Percentiles rank a stretch among this genome's conserved stretches.
Conservation (phyloP, 2,797 vertebrate genomes). For the Danio aesculapii region DNA sequence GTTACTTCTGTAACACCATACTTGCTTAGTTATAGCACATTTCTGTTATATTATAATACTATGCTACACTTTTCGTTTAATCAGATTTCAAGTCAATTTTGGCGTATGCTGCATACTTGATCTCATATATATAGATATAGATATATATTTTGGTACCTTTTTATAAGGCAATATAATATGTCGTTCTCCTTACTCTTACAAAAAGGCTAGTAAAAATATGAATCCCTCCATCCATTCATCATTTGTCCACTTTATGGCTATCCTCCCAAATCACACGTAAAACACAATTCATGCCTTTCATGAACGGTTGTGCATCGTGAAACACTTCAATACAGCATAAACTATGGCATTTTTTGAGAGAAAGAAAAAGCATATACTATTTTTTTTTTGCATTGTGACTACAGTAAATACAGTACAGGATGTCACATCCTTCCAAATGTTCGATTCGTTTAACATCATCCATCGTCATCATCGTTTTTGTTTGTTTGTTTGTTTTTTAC, state of each 20-base stretch:
- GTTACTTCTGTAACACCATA: slow-evolving; percentile 43
- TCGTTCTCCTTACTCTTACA: slow-evolving; percentile 39
- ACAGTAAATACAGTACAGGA: slow-evolving; percentile 71
- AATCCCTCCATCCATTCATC: slow-evolving; percentile 19
- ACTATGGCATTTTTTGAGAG: slow-evolving; percentile 26
- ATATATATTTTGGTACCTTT: slow-evolving; percentile 52
- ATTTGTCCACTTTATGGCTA: slow-evolving; percentile 38
- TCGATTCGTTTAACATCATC: slow-evolving; percentile 50
- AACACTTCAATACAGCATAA: slow-evolving; percentile 48
- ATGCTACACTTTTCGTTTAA: slow-evolving; percentile 13
- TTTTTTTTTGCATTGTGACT: slow-evolving; percentile 42
- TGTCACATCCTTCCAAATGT: slow-evolving; percentile 62
- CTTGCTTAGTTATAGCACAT: slow-evolving; percentile 24
- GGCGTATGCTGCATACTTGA: slow-evolving; percentile 48
- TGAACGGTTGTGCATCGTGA: slow-evolving; percentile 17
- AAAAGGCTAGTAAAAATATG: slow-evolving; percentile 40
- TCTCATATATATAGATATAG: slow-evolving; percentile 47
- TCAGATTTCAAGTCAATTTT: slow-evolving; percentile 37
- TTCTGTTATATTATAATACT: slow-evolving; percentile 16
- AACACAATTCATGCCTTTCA: slow-evolving; percentile 11
- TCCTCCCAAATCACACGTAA: slow-evolving; percentile 21
- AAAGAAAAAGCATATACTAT: slow-evolving; percentile 36
- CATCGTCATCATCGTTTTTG: slow-evolving; percentile 13
- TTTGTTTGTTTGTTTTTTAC: slow-evolving; percentile 17
- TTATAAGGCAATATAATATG: slow-evolving; percentile 60